phyloP scores from a whole-genome alignment of 2,113 vertebrate species.

The Euleptes europaea region DNA sequence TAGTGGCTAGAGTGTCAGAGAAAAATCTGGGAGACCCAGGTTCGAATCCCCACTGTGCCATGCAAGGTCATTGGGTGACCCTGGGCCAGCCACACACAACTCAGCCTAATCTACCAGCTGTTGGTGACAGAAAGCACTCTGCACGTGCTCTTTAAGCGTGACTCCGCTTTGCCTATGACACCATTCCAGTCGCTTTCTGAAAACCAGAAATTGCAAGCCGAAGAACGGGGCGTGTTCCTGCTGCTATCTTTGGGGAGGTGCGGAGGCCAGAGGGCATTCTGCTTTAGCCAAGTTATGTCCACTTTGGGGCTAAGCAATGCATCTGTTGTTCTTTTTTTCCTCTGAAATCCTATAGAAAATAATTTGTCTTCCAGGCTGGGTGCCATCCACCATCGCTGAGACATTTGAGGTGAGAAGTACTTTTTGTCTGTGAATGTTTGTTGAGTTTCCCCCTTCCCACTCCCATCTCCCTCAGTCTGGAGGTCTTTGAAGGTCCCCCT shows the following conservation, averaged over 20 bases:
- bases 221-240: background rate
- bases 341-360: background rate
- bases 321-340: background rate
- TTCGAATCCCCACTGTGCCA: too few relatives aligned
- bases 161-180: background rate
- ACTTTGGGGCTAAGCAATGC: background rate
- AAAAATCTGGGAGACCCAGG: too few relatives aligned
- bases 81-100: too few relatives aligned
- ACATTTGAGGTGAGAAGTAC: too few relatives aligned
- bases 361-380: conserved; percentile 45
- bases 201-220: background rate
- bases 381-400: background rate
- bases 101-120: too few relatives aligned
- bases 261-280: background rate
- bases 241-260: too few relatives aligned
- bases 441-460: background rate
- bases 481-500: background rate
- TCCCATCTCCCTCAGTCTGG: background rate
- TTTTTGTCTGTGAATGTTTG: too few relatives aligned
- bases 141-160: background rate
- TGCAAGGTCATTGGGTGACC: too few relatives aligned
- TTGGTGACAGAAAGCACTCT: background rate
- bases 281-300: background rate
- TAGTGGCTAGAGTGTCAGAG: too few relatives aligned
- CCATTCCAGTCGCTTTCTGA: background rate